These are phyloP conservation scores for Pygmarrhopalites habei DNA, from an alignment of 1,140 invertebrate genomes.

Conservation along the genomic window DNA sequence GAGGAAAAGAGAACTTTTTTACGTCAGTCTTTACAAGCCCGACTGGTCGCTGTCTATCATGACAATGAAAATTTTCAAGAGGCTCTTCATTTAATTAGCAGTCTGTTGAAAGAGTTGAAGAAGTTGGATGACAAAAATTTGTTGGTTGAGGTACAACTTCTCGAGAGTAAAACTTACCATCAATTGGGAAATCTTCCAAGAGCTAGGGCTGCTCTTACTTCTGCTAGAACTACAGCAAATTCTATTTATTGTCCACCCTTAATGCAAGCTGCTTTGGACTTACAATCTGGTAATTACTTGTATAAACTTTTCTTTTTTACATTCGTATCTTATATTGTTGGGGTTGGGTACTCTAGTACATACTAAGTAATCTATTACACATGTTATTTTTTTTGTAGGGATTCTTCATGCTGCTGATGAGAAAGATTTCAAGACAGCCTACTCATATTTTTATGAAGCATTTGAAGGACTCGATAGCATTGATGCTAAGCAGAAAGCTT, in stretches of 20 bases:
- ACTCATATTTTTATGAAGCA: conserved; percentile 99
- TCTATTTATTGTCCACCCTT: conserved; percentile 98
- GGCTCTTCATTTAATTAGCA: conserved; percentile 72
- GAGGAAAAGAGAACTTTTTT: conserved; percentile 94
- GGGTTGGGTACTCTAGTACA: too few species aligned
- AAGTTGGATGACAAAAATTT: conserved; percentile 99
- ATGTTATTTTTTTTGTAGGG: too few species aligned
- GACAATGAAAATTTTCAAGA: conserved; percentile 85
- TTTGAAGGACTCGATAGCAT: conserved; percentile 99
- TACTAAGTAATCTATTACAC: too few species aligned
- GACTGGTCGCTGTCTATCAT: conserved; percentile 88
- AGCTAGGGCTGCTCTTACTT: conserved; percentile 92
- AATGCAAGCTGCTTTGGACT: conserved; percentile 91
- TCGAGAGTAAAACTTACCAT: conserved; percentile 99
- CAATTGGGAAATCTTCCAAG: conserved; percentile 93
- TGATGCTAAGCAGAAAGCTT: conserved; percentile 73
- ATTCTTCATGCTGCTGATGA: conserved; percentile 99
- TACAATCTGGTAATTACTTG: conserved; percentile 88
- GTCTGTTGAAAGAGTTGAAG: conserved; percentile 87
- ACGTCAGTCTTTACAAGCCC: conserved; percentile 87
- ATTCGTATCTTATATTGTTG: too few species aligned
- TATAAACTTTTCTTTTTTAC: too few species aligned
- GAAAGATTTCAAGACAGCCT: conserved; percentile 98
- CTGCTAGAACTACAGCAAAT: conserved; percentile 97
- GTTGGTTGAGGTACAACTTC: conserved; percentile 87